Percentiles rank a stretch among this genome's conserved stretches.
These are phyloP conservation scores for Setophaga kirtlandii DNA, from an alignment of 2,113 vertebrate species.

Conservation along the genomic window DNA sequence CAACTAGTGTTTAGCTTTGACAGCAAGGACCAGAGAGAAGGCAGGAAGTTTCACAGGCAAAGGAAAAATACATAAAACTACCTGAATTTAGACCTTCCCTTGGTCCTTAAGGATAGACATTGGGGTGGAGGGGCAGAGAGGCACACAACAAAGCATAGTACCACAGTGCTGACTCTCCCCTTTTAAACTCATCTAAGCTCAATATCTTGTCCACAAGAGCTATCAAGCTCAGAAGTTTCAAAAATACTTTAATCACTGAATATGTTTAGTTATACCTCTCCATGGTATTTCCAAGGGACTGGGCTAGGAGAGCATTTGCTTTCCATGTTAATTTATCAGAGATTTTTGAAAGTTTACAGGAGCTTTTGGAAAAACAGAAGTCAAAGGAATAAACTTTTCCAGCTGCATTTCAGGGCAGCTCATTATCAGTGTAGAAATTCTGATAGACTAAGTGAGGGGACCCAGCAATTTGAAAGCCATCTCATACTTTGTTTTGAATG, in stretches of 20 bases:
- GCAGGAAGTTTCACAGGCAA: not conserved
- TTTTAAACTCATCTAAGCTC: not conserved
- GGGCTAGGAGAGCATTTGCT: not conserved
- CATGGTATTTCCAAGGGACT: not conserved
- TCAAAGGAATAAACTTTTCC: not conserved
- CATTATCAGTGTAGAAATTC: not conserved
- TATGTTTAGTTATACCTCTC: not conserved
- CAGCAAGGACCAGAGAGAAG: not conserved
- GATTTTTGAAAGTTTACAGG: not conserved
- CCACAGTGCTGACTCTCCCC: not conserved
- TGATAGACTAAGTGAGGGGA: accelerated
- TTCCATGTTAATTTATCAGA: not conserved
- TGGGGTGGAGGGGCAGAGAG: not conserved
- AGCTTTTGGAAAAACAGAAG: not conserved
- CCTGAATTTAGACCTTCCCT: not conserved
- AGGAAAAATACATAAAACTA: not conserved
- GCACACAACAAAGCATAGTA: accelerated
- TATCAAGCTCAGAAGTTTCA: not conserved
- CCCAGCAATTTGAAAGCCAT: not conserved
- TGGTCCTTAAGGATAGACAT: not conserved
- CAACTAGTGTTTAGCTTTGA: not conserved
- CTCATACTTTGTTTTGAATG: not conserved
- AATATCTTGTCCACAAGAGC: not conserved
- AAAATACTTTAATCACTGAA: not conserved
- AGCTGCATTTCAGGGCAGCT: not conserved